phyloP scores from a whole-genome alignment of 2,113 vertebrate genomes.

The Melanerpes aurifrons region DNA sequence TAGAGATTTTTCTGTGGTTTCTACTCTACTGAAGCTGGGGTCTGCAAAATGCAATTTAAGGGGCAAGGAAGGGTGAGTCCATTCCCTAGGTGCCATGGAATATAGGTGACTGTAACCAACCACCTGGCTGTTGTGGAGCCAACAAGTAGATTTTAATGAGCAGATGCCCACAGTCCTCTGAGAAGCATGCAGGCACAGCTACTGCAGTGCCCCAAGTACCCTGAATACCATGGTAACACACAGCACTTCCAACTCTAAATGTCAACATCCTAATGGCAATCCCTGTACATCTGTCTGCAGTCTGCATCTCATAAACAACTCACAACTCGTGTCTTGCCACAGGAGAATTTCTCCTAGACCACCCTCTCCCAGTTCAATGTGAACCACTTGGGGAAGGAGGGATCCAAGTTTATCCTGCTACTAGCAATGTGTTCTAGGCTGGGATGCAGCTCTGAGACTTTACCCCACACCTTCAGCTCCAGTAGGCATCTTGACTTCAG shows the following conservation, averaged over 20 bases:
- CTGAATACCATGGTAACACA: not conserved
- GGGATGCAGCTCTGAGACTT: not conserved
- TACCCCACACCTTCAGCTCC: not conserved
- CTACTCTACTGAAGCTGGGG: not conserved
- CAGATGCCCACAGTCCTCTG: not conserved
- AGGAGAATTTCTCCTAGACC: not conserved
- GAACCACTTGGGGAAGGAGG: not conserved
- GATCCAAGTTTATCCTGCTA: not conserved
- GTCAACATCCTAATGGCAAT: slow-evolving; percentile 18
- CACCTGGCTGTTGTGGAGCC: not conserved
- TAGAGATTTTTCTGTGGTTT: not conserved
- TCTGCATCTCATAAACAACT: not conserved
- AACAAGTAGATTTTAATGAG: not conserved
- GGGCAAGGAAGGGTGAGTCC: not conserved
- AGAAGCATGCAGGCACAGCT: not conserved
- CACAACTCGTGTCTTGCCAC: not conserved
- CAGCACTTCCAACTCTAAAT: slow-evolving; percentile 39
- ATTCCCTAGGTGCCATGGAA: not conserved
- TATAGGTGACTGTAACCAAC: not conserved
- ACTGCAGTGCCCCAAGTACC: not conserved
- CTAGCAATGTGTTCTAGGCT: not conserved
- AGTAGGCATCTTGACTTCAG: not conserved
- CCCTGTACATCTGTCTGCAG: not conserved
- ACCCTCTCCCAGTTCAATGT: not conserved
- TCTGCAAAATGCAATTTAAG: not conserved